Evolutionary conservation across 2,113 vertebrate genomes (phyloP), one percentile per base, ranked within the genome.

Genomic region (Dipodomys spectabilis): DNA sequence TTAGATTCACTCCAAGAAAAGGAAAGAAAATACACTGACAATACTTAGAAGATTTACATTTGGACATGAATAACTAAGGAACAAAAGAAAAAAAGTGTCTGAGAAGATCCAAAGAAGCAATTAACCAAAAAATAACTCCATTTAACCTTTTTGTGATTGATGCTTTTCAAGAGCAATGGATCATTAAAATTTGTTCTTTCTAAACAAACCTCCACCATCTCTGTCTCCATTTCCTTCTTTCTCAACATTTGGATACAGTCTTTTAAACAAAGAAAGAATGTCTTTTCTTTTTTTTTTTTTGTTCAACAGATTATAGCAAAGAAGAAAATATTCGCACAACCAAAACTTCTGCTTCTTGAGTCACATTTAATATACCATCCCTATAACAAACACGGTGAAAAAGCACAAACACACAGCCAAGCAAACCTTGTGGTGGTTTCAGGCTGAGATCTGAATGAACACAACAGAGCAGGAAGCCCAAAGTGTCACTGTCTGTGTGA

Each of bases 1-100:
- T 96, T 92, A 91, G 60, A 93, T 81, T 86, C 71, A 77, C 67
- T 94, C 87, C 62, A 53, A 71, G 86, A 93, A 90, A 73, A 78
- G 19, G 67, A 73, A 91, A 94, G 67, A 94, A 96, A 96, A 87
- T 90, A 93, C 22, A 93, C 28, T 92, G 86, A 72, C 30, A 64
- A 79, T 90, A 78, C 82, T 68, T 87, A 85, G 49, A 91, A 94
- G 80, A 93, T 81, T 92, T 87, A 86, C 73, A 91, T 67, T 85
- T 86, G 73, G 80, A 89, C 39, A 77, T 71, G 64, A 92, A 83
- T 71, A 91, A 91, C 45, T 57, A n/a, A 86, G 73, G 64, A 86
- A 92, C 11, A 11, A 39, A 89, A 78, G 57, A 91, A 93, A 93
- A 62, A 85, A 78, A 80, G 77, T 35, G 67, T 65, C 73, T 67